phyloP scores from a whole-genome alignment of 1,140 invertebrate genomes.

The Andrena cerasifolii region DNA sequence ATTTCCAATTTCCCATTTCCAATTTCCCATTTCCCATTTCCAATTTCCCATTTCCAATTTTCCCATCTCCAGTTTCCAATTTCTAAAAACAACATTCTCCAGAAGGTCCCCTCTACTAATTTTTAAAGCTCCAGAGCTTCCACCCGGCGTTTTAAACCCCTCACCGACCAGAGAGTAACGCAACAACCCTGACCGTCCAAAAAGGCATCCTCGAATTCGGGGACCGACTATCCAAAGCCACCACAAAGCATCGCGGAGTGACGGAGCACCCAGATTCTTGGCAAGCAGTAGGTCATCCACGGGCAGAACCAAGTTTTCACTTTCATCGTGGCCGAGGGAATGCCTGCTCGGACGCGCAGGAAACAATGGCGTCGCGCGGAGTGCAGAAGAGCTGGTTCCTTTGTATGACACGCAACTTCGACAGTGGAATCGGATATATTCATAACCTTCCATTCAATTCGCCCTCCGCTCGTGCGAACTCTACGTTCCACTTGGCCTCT shows the following conservation, averaged over 20 bases:
- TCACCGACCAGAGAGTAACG: too few relatives aligned
- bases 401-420: conserved; percentile 68
- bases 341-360: conserved; percentile 63
- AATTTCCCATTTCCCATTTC: too few relatives aligned
- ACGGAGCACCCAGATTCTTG: conserved; percentile 79
- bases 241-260: conserved; percentile 38
- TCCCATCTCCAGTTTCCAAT: too few relatives aligned
- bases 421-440: conserved; percentile 70
- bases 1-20: too few relatives aligned
- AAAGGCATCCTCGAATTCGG: background rate
- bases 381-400: conserved; percentile 31
- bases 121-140: too few relatives aligned
- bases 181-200: background rate
- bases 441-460: conserved; percentile 76
- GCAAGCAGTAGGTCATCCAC: conserved; percentile 80
- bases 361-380: conserved; percentile 58
- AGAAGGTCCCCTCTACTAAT: too few relatives aligned
- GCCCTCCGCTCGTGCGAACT: conserved; percentile 68
- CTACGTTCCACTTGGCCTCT: conserved; percentile 72
- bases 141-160: too few relatives aligned
- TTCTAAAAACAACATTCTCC: too few relatives aligned
- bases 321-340: conserved; percentile 78
- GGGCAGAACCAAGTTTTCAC: conserved; percentile 79
- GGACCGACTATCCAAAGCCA: background rate
- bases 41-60: too few relatives aligned